Conservation (phyloP, 2,113 vertebrate genomes). For the Antennarius striatus region DNA sequence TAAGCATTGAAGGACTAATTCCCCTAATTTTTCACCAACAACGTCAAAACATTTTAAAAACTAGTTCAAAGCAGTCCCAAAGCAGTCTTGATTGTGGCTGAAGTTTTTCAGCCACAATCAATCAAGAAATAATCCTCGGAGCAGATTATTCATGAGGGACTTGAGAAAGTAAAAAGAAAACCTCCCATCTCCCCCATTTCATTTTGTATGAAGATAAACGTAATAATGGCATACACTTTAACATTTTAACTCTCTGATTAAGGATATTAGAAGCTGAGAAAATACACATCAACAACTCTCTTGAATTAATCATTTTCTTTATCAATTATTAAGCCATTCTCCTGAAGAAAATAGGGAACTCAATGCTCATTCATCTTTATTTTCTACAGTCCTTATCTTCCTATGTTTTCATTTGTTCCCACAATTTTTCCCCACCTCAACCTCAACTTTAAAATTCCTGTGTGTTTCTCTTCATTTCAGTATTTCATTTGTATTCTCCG, state of each 20-base stretch:
- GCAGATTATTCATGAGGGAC: neutral
- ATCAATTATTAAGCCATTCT: slow-evolving; percentile 57
- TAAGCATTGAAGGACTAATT: too few species aligned
- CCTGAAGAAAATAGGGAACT: slow-evolving; percentile 17
- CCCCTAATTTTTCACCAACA: too few species aligned
- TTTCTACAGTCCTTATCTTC: neutral
- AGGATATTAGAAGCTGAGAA: slow-evolving; percentile 27
- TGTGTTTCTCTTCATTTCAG: neutral
- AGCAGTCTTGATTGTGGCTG: too few species aligned
- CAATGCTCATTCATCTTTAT: slow-evolving; percentile 19
- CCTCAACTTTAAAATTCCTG: too few species aligned
- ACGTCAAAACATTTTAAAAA: too few species aligned
- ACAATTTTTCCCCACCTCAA: neutral
- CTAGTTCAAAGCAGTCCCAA: neutral
- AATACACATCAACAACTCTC: slow-evolving; percentile 16
- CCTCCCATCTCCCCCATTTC: neutral
- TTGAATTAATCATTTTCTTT: slow-evolving; percentile 41
- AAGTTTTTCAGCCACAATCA: neutral
- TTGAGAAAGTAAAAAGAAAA: neutral
- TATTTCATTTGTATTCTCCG: slow-evolving; percentile 7
- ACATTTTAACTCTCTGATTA: slow-evolving; percentile 41
- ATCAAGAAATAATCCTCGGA: neutral
- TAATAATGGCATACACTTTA: slow-evolving; percentile 7
- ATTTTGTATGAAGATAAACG: neutral
- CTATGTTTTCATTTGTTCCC: slow-evolving; percentile 18